Evolutionary conservation across 2,888 invertebrate genomes (phyloP).

Genomic region (Acleris holmiana): DNA sequence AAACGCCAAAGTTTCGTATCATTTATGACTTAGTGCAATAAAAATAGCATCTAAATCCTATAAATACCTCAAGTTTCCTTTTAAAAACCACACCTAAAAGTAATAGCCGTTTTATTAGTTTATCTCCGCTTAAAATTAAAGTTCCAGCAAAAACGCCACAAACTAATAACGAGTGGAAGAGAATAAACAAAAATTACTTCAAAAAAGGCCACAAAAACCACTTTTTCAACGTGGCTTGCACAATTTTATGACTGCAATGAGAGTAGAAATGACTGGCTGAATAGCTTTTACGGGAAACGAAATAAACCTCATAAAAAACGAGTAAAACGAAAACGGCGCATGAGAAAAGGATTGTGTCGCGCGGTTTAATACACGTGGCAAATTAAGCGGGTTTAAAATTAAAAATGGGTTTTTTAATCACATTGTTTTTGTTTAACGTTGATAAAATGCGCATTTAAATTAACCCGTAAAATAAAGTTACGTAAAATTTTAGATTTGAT

Average conservation of each 20-base stretch:
- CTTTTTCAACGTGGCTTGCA: background rate
- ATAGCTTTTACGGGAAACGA: slow-evolving; percentile 10
- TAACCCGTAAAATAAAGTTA: too few species aligned
- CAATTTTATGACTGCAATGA: slow-evolving; percentile 14
- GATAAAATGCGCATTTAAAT: too few species aligned
- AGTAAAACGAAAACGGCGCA: background rate
- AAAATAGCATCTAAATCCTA: too few species aligned
- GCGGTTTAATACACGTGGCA: slow-evolving; percentile 3
- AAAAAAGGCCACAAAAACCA: background rate
- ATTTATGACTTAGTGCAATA: too few species aligned
- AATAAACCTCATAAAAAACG: slow-evolving; percentile 8
- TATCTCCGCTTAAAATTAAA: background rate
- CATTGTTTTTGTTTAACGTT: too few species aligned
- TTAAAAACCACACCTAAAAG: background rate
- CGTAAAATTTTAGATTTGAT: too few species aligned
- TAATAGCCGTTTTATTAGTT: background rate
- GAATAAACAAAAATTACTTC: background rate
- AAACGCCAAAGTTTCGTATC: too few species aligned
- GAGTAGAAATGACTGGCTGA: slow-evolving; percentile 10
- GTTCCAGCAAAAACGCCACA: background rate
- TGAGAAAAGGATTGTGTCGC: background rate
- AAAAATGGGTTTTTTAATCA: background rate
- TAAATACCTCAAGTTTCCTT: too few species aligned
- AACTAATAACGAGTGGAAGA: background rate
- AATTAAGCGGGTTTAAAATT: slow-evolving; percentile 10